These are phyloP conservation scores for Probosciger aterrimus DNA, from an alignment of 2,113 vertebrate species.

Conservation along the genomic window DNA sequence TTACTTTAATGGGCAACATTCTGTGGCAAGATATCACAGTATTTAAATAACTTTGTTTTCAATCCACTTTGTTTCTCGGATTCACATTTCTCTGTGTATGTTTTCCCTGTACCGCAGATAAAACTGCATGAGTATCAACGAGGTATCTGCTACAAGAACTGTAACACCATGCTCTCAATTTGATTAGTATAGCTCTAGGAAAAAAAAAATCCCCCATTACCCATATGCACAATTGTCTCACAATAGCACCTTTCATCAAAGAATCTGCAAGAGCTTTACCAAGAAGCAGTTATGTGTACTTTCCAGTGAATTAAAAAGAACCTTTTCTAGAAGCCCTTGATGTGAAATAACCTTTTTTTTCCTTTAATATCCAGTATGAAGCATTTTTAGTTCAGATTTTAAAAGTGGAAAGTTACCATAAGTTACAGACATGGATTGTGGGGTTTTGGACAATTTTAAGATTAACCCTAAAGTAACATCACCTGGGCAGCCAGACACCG, in stretches of 20 bases:
- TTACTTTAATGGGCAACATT: neutral
- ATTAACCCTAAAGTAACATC: neutral
- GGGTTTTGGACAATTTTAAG: neutral
- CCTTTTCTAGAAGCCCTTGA: neutral
- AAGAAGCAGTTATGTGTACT: neutral
- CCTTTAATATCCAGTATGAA: neutral
- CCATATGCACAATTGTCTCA: neutral
- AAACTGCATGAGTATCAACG: neutral
- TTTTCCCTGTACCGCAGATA: neutral
- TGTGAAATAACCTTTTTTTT: neutral
- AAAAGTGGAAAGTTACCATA: neutral
- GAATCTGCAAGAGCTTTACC: neutral
- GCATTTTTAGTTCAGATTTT: neutral
- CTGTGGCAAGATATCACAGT: neutral
- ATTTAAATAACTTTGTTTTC: slow-evolving; percentile 19
- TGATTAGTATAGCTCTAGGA: neutral
- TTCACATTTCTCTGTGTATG: neutral
- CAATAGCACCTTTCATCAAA: neutral
- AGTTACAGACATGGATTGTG: neutral
- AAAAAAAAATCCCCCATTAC: neutral
- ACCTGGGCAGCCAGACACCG: neutral
- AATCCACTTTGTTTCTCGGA: neutral
- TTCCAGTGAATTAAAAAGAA: neutral
- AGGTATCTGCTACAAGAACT: neutral
- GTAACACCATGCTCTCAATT: neutral